Evolutionary conservation across 2,888 invertebrate species (phyloP).

Genomic region (Seladonia tumulorum): DNA sequence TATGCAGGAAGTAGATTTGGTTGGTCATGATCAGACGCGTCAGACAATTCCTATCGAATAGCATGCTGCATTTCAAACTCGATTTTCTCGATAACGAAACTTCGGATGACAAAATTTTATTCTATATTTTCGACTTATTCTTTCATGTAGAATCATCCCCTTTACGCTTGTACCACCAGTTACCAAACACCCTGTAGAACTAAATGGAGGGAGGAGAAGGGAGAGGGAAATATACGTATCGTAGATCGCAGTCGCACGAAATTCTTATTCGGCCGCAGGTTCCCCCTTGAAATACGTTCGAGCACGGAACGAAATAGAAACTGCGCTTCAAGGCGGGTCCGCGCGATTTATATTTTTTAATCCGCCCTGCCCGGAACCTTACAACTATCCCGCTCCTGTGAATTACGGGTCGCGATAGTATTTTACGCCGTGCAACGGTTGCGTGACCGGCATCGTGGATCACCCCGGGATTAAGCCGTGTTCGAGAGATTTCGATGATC

Average conservation of each 20-base stretch:
- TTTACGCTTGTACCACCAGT: no score
- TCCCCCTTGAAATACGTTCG: conserved; percentile 38
- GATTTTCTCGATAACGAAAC: no score
- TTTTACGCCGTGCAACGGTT: conserved; percentile 33
- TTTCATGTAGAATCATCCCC: no score
- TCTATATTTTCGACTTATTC: no score
- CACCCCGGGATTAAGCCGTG: conserved; percentile 46
- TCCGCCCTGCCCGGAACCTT: conserved; percentile 46
- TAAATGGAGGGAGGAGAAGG: no score
- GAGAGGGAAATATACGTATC: neutral
- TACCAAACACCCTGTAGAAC: no score
- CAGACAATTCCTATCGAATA: no score
- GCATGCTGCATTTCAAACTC: no score
- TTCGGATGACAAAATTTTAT: no score
- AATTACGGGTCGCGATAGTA: conserved; percentile 52
- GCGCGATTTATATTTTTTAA: conserved; percentile 59
- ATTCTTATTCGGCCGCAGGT: conserved; percentile 49
- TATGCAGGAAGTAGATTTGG: no score
- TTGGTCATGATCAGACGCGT: no score
- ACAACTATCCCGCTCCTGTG: conserved; percentile 53
- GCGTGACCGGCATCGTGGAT: conserved; percentile 54
- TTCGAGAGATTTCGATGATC: conserved; percentile 47
- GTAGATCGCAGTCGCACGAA: conserved; percentile 26
- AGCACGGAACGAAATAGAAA: conserved; percentile 17
- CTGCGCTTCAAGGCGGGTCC: conserved; percentile 19